Conservation (phyloP, 37 sponge, comb jelly and placozoan genomes). For the Bolinopsis microptera region DNA sequence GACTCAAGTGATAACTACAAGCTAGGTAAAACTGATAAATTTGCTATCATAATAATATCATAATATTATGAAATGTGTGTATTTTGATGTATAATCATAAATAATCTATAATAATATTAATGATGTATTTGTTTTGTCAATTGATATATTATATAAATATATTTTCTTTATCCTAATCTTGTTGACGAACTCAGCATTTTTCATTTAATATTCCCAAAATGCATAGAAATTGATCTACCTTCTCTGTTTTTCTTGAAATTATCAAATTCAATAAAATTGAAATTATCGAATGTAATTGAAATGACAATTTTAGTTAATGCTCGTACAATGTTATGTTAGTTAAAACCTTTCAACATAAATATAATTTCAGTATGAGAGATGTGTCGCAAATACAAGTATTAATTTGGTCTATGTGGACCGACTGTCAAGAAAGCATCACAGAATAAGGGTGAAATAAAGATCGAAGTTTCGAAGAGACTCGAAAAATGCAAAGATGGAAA, state of each 20-base stretch:
- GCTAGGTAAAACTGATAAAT: too few species aligned
- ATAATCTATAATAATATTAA: background rate
- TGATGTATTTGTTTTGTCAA: background rate
- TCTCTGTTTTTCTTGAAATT: too few species aligned
- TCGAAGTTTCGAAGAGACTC: constrained; percentile 4
- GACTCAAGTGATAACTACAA: too few species aligned
- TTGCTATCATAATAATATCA: too few species aligned
- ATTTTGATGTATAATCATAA: background rate
- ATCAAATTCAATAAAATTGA: too few species aligned
- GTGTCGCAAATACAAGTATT: background rate
- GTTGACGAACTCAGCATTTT: too few species aligned
- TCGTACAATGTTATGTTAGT: too few species aligned
- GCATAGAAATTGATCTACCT: too few species aligned
- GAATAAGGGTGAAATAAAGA: constrained; percentile 4
- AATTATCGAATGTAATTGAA: too few species aligned
- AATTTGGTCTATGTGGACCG: background rate
- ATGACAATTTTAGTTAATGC: too few species aligned
- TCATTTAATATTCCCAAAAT: too few species aligned
- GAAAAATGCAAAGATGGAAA: constrained; percentile 58
- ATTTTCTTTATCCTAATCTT: background rate
- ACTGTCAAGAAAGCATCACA: constrained; percentile 36
- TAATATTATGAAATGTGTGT: background rate
- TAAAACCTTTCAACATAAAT: too few species aligned
- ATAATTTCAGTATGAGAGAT: constrained; percentile 24
- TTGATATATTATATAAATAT: background rate